Evolutionary conservation across 2,888 invertebrate genomes (phyloP).

Genomic region (Athalia rosae): DNA sequence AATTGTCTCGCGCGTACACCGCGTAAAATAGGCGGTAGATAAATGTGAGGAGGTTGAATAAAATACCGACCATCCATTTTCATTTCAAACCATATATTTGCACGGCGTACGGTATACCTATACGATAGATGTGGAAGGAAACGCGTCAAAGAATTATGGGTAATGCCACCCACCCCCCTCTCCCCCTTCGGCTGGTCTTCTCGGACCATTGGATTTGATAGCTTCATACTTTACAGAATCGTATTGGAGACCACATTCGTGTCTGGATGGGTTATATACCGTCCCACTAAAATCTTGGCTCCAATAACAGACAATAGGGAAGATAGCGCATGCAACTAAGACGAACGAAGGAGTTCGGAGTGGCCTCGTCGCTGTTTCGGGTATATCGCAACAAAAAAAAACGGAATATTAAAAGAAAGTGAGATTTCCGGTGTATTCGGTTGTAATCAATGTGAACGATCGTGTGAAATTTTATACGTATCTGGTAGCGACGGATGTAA

Average conservation of each 20-base stretch:
- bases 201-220: slow-evolving; percentile 71
- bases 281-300: slow-evolving; percentile 60
- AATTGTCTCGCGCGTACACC: too few relatives aligned
- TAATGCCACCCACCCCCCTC: slow-evolving; percentile 62
- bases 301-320: slow-evolving; percentile 58
- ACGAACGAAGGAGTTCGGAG: slow-evolving; percentile 10
- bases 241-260: slow-evolving; percentile 65
- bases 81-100: slow-evolving; percentile 5
- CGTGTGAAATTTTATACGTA: background rate
- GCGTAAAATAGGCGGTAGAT: too few relatives aligned
- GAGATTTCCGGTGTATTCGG: too few relatives aligned
- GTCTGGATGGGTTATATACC: slow-evolving; percentile 61
- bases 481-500: background rate
- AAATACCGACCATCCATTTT: background rate
- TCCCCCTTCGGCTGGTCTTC: slow-evolving; percentile 54
- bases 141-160: slow-evolving; percentile 69
- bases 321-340: slow-evolving; percentile 39
- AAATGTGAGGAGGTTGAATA: too few relatives aligned
- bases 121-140: slow-evolving; percentile 21
- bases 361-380: background rate
- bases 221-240: slow-evolving; percentile 72
- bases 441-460: background rate
- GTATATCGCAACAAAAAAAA: background rate
- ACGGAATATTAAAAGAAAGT: too few relatives aligned
- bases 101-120: background rate